These are phyloP conservation scores for Taeniopygia guttata DNA, from an alignment of 2,797 vertebrate genomes.

Conservation along the genomic window DNA sequence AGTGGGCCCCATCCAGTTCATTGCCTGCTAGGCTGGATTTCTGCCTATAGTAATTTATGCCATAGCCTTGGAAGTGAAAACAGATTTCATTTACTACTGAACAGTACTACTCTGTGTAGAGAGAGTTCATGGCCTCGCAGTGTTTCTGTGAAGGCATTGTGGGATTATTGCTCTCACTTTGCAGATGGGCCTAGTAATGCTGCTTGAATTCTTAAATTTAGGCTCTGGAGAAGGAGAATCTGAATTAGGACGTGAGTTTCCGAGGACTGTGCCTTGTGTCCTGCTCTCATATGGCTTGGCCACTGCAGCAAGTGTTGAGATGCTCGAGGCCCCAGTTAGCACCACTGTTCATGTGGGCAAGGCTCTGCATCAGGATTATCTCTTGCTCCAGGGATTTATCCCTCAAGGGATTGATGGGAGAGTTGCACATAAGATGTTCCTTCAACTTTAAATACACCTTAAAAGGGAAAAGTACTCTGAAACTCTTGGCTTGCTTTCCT, in stretches of 20 bases:
- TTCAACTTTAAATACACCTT: neutral
- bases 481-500: constrained; percentile 35
- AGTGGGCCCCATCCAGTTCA: constrained; percentile 59
- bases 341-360: neutral
- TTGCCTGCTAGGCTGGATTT: constrained; percentile 60
- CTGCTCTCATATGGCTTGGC: neutral
- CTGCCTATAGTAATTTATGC: constrained; percentile 61
- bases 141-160: constrained; percentile 47
- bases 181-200: constrained; percentile 41
- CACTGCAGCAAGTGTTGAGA: neutral
- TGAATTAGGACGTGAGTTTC: neutral
- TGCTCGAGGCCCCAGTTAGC: neutral
- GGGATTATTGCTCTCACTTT: constrained; percentile 56
- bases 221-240: neutral
- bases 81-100: constrained; percentile 68
- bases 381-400: neutral
- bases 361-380: neutral
- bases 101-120: constrained; percentile 59
- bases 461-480: neutral
- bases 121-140: constrained; percentile 33
- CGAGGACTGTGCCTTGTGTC: neutral
- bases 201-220: constrained; percentile 35
- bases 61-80: constrained; percentile 62
- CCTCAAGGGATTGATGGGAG: neutral
- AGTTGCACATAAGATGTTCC: neutral